phyloP scores from a whole-genome alignment of 53 echinoderm and acorn worm species.

The Holothuria leucospilota region DNA sequence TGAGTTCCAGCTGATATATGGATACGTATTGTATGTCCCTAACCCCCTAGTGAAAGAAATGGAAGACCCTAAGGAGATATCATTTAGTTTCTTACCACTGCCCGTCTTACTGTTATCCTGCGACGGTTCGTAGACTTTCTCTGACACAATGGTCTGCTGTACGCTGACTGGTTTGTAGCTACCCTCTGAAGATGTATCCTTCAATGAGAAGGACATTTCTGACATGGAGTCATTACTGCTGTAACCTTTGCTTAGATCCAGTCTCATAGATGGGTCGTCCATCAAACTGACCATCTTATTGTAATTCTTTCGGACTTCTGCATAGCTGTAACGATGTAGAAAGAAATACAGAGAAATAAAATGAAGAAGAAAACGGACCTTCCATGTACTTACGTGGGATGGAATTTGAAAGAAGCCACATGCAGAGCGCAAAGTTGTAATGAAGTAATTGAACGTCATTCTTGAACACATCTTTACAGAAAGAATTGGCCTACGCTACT shows the following conservation, averaged over 20 bases:
- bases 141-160: background rate
- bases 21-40: too few relatives aligned
- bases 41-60: too few relatives aligned
- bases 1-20: too few relatives aligned
- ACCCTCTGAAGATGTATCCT: conserved; percentile 14
- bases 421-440: too few relatives aligned
- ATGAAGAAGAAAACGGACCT: too few relatives aligned
- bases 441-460: too few relatives aligned
- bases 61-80: background rate
- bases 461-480: too few relatives aligned
- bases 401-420: too few relatives aligned
- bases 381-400: too few relatives aligned
- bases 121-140: background rate
- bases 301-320: conserved; percentile 80
- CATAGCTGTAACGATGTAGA: conserved; percentile 65
- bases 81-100: background rate
- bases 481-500: too few relatives aligned
- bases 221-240: conserved; percentile 6
- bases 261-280: conserved; percentile 73
- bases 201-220: conserved; percentile 11
- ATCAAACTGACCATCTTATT: conserved; percentile 76
- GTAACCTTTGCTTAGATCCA: conserved; percentile 59
- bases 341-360: background rate
- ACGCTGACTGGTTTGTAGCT: conserved; percentile 30
- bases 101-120: background rate